Evolutionary conservation across 2,113 vertebrate species (phyloP).

Genomic region (Illadopsis cleaveri): DNA sequence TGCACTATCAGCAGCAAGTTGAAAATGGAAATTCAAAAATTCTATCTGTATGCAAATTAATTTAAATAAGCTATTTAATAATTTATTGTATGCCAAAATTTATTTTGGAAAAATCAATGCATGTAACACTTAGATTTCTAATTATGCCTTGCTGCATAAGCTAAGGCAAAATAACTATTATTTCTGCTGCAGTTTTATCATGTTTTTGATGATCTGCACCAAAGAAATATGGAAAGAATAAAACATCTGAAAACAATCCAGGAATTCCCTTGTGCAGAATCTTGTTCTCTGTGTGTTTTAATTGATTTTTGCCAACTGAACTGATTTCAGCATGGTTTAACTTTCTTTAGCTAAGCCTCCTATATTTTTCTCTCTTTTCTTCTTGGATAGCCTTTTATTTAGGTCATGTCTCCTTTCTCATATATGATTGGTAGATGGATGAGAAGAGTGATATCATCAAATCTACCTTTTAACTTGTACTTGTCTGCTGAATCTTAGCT

Average conservation of each 20-base stretch:
- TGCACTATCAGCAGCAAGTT: neutral
- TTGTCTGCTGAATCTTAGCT: neutral
- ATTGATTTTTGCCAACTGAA: neutral
- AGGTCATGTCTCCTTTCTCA: neutral
- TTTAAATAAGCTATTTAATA: neutral
- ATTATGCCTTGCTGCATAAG: neutral
- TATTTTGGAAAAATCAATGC: neutral
- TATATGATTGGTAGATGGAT: neutral
- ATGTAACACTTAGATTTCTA: neutral
- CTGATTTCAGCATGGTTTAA: neutral
- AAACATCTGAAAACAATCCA: neutral
- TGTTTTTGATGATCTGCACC: neutral
- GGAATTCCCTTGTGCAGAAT: neutral
- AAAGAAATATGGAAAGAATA: neutral
- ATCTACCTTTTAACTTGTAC: neutral
- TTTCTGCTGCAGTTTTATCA: neutral
- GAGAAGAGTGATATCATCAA: neutral
- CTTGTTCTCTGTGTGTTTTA: neutral
- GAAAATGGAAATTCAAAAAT: neutral
- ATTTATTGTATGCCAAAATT: neutral
- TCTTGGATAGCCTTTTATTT: neutral
- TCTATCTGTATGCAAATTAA: neutral
- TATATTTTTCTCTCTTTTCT: neutral
- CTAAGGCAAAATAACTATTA: neutral
- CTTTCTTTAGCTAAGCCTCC: neutral